Evolutionary conservation across 2,888 invertebrate species (phyloP).

Genomic region (Allolobophora icterica): DNA sequence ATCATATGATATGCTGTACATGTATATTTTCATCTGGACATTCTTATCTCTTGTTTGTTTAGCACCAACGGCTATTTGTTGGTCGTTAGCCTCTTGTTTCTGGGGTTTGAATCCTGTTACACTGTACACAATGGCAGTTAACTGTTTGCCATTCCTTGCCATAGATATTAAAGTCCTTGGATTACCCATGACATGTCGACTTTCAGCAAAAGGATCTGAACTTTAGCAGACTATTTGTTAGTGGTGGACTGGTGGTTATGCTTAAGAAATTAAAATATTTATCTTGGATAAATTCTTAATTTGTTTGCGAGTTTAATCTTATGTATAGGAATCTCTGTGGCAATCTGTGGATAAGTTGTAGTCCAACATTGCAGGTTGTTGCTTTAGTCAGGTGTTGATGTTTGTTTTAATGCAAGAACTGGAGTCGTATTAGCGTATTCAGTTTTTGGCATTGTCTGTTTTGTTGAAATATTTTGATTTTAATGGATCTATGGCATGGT

Average conservation of each 20-base stretch:
- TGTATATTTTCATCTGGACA: not conserved
- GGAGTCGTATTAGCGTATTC: not conserved
- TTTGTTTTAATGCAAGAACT: not conserved
- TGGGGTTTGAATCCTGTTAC: not conserved
- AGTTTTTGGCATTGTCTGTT: not conserved
- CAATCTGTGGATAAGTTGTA: not conserved
- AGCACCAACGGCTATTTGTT: too few relatives aligned
- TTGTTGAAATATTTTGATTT: constrained; percentile 3
- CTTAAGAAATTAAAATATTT: not conserved
- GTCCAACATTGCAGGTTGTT: not conserved
- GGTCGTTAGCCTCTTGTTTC: not conserved
- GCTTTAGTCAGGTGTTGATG: not conserved
- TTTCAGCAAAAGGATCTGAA: not conserved
- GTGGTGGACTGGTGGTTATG: not conserved
- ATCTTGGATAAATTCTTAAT: not conserved
- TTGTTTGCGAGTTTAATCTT: not conserved
- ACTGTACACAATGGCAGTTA: not conserved
- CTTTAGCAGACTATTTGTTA: not conserved
- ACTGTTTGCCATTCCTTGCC: not conserved
- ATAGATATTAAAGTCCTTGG: not conserved
- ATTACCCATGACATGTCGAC: not conserved
- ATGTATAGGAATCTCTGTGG: not conserved
- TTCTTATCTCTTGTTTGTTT: not conserved
- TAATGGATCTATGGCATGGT: not conserved
- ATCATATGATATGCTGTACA: not conserved